A percentile compares a stretch with the other conserved stretches of the same genome.
These are phyloP conservation scores for Lineus longissimus DNA, from an alignment of 1,140 invertebrate species.

Conservation along the genomic window DNA sequence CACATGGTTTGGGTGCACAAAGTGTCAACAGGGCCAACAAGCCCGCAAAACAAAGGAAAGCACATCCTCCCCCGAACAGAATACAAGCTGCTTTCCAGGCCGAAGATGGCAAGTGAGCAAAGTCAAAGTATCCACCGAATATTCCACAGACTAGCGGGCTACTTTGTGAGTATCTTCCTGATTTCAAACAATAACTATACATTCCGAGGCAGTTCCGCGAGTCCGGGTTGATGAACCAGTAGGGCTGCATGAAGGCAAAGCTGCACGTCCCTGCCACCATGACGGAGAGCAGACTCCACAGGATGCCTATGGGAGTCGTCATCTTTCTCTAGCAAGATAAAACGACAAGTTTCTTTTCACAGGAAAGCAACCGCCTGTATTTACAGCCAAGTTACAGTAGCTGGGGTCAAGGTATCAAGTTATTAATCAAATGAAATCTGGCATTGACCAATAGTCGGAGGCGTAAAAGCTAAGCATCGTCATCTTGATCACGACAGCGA, in stretches of 20 bases:
- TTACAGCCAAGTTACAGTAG: no score
- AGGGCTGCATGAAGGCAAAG: slow-evolving; percentile 43
- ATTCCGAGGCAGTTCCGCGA: slow-evolving; percentile 36
- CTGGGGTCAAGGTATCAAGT: no score
- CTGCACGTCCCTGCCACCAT: slow-evolving; percentile 37
- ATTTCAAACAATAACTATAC: slow-evolving; percentile 25
- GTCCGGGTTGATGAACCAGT: slow-evolving; percentile 41
- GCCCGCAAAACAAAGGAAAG: slow-evolving; percentile 34
- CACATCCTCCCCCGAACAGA: slow-evolving; percentile 42
- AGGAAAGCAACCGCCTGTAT: no score
- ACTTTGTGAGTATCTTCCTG: slow-evolving; percentile 14
- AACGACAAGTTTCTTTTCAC: no score
- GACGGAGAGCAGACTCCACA: slow-evolving; percentile 46
- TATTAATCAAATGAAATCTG: no score
- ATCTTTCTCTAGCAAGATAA: no score
- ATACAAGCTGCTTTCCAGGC: slow-evolving; percentile 46
- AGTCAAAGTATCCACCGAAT: slow-evolving; percentile 36
- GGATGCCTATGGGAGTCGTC: slow-evolving; percentile 29
- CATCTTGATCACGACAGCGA: no score
- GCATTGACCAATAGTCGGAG: no score
- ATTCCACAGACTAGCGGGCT: slow-evolving; percentile 23
- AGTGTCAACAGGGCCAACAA: slow-evolving; percentile 30
- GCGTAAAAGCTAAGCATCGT: no score
- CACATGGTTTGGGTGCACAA: slow-evolving; percentile 22
- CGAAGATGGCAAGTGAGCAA: slow-evolving; percentile 36